Evolutionary conservation across 2,113 vertebrate genomes (phyloP).

Genomic region (Sceloporus tristichus): DNA sequence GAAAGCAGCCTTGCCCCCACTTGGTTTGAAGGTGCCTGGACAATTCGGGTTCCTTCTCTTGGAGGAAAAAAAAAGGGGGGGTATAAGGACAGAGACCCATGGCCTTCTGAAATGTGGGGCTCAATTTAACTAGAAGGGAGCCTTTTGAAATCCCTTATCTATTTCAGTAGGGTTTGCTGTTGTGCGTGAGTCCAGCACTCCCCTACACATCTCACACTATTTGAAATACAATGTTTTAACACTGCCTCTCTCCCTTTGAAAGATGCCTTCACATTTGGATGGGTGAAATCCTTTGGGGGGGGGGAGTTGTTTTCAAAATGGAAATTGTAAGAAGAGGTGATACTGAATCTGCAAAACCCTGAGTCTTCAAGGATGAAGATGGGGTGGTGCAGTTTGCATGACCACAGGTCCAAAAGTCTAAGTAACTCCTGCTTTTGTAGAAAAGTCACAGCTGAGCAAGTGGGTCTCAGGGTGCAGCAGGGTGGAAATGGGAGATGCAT

Average conservation of each 20-base stretch:
- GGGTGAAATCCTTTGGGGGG: background rate
- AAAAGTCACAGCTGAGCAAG: background rate
- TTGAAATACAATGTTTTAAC: background rate
- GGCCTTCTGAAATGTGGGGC: background rate
- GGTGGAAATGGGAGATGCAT: background rate
- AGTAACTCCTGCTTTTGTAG: background rate
- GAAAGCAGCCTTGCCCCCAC: background rate
- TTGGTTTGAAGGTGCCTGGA: background rate
- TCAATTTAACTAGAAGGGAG: background rate
- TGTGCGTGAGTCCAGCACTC: too few species aligned
- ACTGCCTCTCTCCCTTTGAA: background rate
- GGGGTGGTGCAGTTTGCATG: background rate
- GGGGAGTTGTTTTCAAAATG: background rate
- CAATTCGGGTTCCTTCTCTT: background rate
- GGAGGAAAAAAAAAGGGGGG: too few species aligned
- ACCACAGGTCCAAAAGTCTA: background rate
- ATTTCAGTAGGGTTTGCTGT: background rate
- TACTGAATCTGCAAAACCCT: background rate
- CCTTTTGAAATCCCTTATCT: background rate
- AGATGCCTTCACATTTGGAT: background rate
- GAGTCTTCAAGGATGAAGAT: background rate
- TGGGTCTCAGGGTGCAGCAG: background rate
- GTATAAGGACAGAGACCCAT: background rate
- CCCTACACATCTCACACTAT: background rate
- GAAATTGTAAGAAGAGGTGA: background rate